These are phyloP conservation scores for Malaclemys terrapin DNA, from an alignment of 2,113 vertebrate species.

Conservation along the genomic window DNA sequence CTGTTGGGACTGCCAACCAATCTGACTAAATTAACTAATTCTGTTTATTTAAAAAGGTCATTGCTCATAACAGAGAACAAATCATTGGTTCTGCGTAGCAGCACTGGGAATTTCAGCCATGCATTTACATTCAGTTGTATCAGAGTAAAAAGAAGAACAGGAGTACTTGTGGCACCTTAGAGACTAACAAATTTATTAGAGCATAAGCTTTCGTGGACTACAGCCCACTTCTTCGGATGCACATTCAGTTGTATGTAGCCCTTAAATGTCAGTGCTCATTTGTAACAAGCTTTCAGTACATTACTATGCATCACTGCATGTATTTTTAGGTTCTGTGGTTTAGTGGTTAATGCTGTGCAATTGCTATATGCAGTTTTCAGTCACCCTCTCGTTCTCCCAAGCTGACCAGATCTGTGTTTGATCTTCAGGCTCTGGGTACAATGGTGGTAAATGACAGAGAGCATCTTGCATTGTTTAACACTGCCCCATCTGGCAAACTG, in stretches of 20 bases:
- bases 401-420: not conserved
- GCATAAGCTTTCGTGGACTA: no score
- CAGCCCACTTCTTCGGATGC: no score
- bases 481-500: not conserved
- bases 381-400: not conserved
- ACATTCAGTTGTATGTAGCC: not conserved
- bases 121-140: rapidly evolving
- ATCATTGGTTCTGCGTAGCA: not conserved
- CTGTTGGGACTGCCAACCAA: not conserved
- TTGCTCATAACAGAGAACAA: not conserved
- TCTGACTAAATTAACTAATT: not conserved
- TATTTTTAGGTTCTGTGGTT: not conserved
- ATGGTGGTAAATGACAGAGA: not conserved
- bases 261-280: not conserved
- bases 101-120: not conserved
- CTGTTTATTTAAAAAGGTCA: not conserved
- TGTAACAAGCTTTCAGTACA: not conserved
- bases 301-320: not conserved
- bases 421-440: not conserved
- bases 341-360: not conserved
- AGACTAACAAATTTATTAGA: no score
- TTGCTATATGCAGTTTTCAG: not conserved
- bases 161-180: no score
- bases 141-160: no score
- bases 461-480: not conserved